Percentiles rank a stretch among this genome's conserved stretches.
Evolutionary conservation across 92 coral and sea anemone genomes (phyloP).

Genomic region (Palythoa heliodiscus): DNA sequence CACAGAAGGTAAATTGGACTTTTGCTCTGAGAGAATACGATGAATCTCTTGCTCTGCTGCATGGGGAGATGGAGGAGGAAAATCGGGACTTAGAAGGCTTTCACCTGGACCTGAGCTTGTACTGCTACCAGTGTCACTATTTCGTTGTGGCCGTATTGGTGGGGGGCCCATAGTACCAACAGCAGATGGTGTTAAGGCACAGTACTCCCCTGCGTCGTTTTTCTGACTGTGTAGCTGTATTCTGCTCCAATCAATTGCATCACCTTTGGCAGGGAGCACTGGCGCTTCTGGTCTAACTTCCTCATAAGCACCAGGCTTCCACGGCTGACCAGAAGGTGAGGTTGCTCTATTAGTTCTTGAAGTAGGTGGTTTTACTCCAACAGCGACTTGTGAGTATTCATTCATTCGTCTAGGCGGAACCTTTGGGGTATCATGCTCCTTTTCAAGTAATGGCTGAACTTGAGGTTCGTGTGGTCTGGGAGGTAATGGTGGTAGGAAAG

Average conservation of each 20-base stretch:
- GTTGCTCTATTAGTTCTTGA: constrained; percentile 1
- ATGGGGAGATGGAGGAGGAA: constrained; percentile 90
- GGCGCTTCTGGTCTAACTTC: constrained; percentile 79
- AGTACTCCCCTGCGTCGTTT: constrained; percentile 70
- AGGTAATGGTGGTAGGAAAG: constrained; percentile 17
- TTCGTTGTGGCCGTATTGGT: constrained; percentile 34
- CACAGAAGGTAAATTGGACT: not conserved
- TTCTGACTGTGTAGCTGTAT: constrained; percentile 29
- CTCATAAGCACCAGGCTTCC: constrained; percentile 66
- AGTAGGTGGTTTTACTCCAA: constrained; percentile 11
- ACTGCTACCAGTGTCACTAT: constrained; percentile 46
- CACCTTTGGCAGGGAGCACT: constrained; percentile 58
- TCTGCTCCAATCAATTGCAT: constrained; percentile 63
- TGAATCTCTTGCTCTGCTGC: constrained; percentile 77
- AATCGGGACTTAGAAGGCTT: constrained; percentile 67
- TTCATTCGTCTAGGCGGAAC: constrained; percentile 56
- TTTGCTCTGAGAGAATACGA: constrained; percentile 58
- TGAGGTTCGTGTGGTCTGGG: constrained; percentile 40
- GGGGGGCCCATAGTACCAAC: constrained; percentile 56
- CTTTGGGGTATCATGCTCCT: constrained; percentile 41
- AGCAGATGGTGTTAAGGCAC: constrained; percentile 68
- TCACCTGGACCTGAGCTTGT: constrained; percentile 62
- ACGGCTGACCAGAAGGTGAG: constrained; percentile 38
- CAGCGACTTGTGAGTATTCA: constrained; percentile 52
- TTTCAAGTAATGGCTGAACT: constrained; percentile 55